Evolutionary conservation across 2,113 vertebrate species (phyloP), one percentile per base, ranked within the genome.

Genomic region (Zootoca vivipara): DNA sequence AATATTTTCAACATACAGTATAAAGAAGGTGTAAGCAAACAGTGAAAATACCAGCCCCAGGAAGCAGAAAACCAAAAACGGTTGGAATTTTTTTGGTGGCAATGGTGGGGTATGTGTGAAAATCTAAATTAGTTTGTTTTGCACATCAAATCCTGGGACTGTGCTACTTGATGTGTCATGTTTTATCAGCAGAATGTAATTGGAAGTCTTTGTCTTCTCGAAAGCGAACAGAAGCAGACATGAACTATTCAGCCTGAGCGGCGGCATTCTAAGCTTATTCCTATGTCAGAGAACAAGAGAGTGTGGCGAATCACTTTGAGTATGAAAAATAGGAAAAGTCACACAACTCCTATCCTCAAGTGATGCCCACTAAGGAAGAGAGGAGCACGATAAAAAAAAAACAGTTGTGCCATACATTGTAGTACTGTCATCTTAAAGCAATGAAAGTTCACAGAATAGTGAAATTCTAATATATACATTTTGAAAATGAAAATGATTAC

Each of bases 151-250:
- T 12, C 30, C 46, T 10, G 7, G 64, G 13, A 42, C 30, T 69
- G 24, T 15, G 20, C 18, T 78, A 42, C 10, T 67, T 85, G 24
- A 75, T 30, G n/a, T 24, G n/a, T 70, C 67, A 40, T 40, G 67
- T 81, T 87, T 73, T 40, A 87, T 81, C 78, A 81, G 67, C 9
- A 40, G 33, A 22, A 81, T 62, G 28, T 73, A 62, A 81, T 62
- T 87, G 33, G 35, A 74, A n/a, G 33, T 69, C 56, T 5, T 74
- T 82, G 46, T 82, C 73, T 82, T 87, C 86, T 56, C 62, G 78
- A 40, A 74, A 82, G 33, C 52, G 78, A 80, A 87, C 12, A 52
- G 62, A 52, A 72, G 67, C n/a, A 80, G 35, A 62, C 82, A 81
- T 72, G 28, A 72, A 28, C 69, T 87, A 38, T 20, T 64, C 62